Evolutionary conservation across 2,888 invertebrate species (phyloP).

Genomic region (Fragum sueziense): DNA sequence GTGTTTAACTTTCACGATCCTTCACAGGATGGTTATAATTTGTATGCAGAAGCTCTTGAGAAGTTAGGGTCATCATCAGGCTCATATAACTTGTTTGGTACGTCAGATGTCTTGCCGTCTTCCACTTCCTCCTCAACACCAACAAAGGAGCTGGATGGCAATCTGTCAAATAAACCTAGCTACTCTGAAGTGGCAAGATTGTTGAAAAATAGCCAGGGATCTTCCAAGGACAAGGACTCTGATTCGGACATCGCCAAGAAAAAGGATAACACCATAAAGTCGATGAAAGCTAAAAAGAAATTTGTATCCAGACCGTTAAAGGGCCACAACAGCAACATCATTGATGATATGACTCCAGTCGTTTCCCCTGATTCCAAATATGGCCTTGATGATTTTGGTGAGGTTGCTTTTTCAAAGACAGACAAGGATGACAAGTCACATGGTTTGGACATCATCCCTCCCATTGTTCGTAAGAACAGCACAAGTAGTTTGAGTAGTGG

Average conservation of each 20-base stretch:
- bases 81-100: constrained; percentile 70
- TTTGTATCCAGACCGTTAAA: constrained; percentile 48
- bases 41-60: constrained; percentile 68
- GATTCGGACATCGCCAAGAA: constrained; percentile 33
- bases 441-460: constrained; percentile 63
- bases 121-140: constrained; percentile 52
- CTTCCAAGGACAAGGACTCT: constrained; percentile 28
- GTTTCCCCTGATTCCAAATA: constrained; percentile 76
- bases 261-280: constrained; percentile 36
- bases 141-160: constrained; percentile 42
- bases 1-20: constrained; percentile 46
- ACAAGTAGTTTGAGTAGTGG: constrained; percentile 74
- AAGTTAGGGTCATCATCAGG: constrained; percentile 62
- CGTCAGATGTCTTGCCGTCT: constrained; percentile 59
- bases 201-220: constrained; percentile 61
- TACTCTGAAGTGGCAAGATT: constrained; percentile 78
- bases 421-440: constrained; percentile 59
- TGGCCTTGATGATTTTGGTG: constrained; percentile 79
- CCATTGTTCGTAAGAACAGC: constrained; percentile 65
- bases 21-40: constrained; percentile 65
- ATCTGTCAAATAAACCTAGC: constrained; percentile 64
- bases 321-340: constrained; percentile 47
- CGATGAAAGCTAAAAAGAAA: constrained; percentile 56
- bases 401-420: constrained; percentile 55
- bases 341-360: constrained; percentile 64